Evolutionary conservation across 1,140 invertebrate genomes (phyloP), one percentile per base, ranked within the genome.

Genomic region (Augochlora pura): DNA sequence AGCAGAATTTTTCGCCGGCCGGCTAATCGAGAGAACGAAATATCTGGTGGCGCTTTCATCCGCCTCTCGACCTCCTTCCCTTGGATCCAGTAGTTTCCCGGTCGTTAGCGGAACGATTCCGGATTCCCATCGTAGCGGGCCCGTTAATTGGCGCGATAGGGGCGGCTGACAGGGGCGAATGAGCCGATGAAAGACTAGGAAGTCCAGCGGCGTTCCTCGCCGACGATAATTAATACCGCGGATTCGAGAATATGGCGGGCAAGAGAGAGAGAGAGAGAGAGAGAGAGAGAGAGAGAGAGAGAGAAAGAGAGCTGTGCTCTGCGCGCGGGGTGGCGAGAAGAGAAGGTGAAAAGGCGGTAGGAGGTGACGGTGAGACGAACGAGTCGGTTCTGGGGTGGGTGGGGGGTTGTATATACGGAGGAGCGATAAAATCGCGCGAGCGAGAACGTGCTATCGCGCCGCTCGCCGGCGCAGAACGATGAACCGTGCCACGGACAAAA

Each of bases 381-480:
- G 74, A 67, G 64, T 49, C 62, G 27, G 38, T 4, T 16, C 49
- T 57, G 52, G 60, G 77, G 49, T 60, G 60, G 77, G 70, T 66
- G 39, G 57, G 68, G 66, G 16, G 69, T 42, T 42, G 32, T 27
- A 77, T 25, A 52, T 52, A 74, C 75, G 77, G 16, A 70, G 65
- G 23, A 81, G 65, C 80, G 87, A 91, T 89, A 88, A 90, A 89
- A 90, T 91, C 88, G 80, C 78, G 64, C 84, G 86, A 65, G 74
- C 74, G 78, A 83, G 83, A 76, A 62, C 84, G 65, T 78, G 82
- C 65, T 83, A 85, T 89, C 85, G 81, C 80, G 81, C 80, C 83
- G 81, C 89, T 89, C 78, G 80, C 80, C 68, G 77, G 83, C 80
- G 1, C 32, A 32, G 32, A 1, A 32, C 32, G 32, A 4, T 4